Evolutionary conservation across 2,888 invertebrate species (phyloP).

Genomic region (Plebejus melissa): DNA sequence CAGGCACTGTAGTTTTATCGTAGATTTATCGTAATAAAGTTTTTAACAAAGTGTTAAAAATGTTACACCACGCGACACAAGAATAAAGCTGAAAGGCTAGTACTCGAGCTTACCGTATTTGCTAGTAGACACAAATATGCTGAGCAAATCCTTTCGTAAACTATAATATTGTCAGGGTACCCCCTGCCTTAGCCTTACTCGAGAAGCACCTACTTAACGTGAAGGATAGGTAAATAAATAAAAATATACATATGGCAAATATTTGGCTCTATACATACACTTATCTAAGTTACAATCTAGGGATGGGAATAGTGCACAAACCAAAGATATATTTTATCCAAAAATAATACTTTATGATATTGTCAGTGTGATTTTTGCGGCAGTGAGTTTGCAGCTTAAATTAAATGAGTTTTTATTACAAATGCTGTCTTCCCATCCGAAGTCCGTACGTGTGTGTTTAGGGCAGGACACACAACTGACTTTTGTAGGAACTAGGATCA

Average conservation of each 20-base stretch:
- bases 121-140: conserved; percentile 64
- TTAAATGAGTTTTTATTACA: not conserved
- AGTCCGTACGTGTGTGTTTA: not conserved
- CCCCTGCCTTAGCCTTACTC: conserved; percentile 23
- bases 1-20: conserved; percentile 62
- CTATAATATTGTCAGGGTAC: conserved; percentile 32
- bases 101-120: conserved; percentile 70
- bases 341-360: conserved; percentile 12
- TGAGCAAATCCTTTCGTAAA: conserved; percentile 61
- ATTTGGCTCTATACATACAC: conserved; percentile 72
- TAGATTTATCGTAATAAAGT: conserved; percentile 41
- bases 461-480: not conserved
- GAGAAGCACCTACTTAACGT: conserved; percentile 45
- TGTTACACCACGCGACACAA: conserved; percentile 44
- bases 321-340: conserved; percentile 7
- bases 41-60: conserved; percentile 49
- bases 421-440: conserved; percentile 9
- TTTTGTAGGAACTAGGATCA: not conserved
- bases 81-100: conserved; percentile 51
- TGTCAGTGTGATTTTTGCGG: not conserved
- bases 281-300: conserved; percentile 47
- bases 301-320: conserved; percentile 22
- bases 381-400: conserved; percentile 16
- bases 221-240: conserved; percentile 63
- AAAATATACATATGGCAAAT: conserved; percentile 73